phyloP scores from a whole-genome alignment of 1,140 invertebrate genomes.

The Drosophila watanabei region DNA sequence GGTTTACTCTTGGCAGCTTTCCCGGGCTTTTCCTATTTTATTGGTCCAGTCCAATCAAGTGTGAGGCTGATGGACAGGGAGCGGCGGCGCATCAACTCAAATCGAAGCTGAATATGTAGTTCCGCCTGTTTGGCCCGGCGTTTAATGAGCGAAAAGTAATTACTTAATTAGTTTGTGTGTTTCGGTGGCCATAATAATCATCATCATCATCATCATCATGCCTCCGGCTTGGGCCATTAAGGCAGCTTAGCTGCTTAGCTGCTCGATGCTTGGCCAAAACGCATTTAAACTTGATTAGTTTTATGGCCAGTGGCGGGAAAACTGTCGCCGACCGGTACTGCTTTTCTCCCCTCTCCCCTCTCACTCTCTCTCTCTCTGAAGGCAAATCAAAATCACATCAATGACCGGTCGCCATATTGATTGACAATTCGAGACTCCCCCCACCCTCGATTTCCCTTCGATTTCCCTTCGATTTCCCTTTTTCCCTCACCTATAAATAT shows the following conservation, averaged over 20 bases:
- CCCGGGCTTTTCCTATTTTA: background rate
- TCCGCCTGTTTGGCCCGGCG: conserved; percentile 30
- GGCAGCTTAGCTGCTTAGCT: conserved; percentile 65
- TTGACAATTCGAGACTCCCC: no score
- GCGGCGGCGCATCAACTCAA: conserved; percentile 65
- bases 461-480: conserved; percentile 18
- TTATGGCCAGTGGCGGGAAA: conserved; percentile 56
- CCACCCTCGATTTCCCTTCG: background rate
- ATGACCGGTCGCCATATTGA: conserved; percentile 70
- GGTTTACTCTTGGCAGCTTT: no score
- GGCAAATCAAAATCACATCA: conserved; percentile 79
- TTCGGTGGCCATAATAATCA: background rate
- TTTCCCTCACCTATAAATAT: background rate
- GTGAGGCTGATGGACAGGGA: conserved; percentile 65
- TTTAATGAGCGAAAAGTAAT: conserved; percentile 83
- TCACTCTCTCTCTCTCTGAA: background rate
- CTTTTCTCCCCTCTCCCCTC: no score
- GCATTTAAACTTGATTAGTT: conserved; percentile 84
- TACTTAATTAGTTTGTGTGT: conserved; percentile 77
- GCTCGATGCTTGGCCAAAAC: conserved; percentile 28
- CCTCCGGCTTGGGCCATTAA: conserved; percentile 50
- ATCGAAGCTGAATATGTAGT: conserved; percentile 73
- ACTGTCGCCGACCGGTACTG: background rate
- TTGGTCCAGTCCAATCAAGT: conserved; percentile 45
- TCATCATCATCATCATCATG: background rate